phyloP scores from a whole-genome alignment of 2,113 vertebrate species.

The Hassar affinis region DNA sequence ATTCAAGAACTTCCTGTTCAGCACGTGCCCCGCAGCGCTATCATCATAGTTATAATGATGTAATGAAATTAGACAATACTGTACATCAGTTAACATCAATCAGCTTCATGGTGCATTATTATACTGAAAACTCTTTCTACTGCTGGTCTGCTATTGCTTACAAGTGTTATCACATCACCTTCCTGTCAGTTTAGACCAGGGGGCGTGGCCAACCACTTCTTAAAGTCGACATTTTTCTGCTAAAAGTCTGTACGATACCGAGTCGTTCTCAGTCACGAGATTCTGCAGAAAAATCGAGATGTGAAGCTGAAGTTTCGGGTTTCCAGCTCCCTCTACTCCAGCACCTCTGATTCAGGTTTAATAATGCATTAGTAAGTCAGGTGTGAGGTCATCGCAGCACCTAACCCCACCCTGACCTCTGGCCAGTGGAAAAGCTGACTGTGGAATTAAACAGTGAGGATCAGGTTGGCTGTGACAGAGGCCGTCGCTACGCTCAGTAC shows the following conservation, averaged over 20 bases:
- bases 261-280: no score
- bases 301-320: slow-evolving; percentile 13
- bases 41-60: neutral
- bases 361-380: neutral
- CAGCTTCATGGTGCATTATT: neutral
- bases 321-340: neutral
- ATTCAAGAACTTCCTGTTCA: neutral
- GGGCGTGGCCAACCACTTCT: neutral
- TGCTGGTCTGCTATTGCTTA: neutral
- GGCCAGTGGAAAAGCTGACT: neutral
- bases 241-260: no score
- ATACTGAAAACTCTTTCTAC: neutral
- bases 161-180: neutral
- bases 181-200: neutral
- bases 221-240: no score
- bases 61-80: neutral
- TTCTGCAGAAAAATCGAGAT: no score
- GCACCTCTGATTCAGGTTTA: neutral
- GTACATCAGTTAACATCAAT: no score
- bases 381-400: neutral
- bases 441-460: neutral
- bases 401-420: neutral
- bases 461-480: neutral
- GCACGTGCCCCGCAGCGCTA: neutral
- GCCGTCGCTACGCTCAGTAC: neutral